These are phyloP conservation scores for Anguilla marmorata DNA, from an alignment of 2,797 vertebrate species.

Conservation along the genomic window DNA sequence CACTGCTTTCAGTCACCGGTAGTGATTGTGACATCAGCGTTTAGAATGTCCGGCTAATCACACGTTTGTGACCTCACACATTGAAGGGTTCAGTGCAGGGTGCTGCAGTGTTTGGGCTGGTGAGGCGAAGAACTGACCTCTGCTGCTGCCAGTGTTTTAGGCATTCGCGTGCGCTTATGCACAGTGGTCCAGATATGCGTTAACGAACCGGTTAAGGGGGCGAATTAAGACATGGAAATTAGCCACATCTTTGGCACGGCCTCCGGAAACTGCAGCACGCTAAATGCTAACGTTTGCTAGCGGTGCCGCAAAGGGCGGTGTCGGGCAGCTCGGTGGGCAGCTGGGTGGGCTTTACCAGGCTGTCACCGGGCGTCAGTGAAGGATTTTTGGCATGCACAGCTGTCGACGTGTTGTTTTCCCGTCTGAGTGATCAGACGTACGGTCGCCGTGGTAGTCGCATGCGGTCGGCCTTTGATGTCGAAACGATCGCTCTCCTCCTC, in stretches of 20 bases:
- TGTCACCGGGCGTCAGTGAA: neutral
- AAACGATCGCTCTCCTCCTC: neutral
- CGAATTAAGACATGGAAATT: neutral
- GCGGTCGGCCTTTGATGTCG: neutral
- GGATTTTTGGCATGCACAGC: neutral
- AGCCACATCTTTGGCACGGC: neutral
- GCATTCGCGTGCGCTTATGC: neutral
- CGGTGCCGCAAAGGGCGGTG: neutral
- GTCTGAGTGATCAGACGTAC: neutral
- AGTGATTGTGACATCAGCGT: too few relatives aligned
- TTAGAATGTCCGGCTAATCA: too few relatives aligned
- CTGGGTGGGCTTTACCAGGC: neutral
- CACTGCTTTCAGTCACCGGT: too few relatives aligned
- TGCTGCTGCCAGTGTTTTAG: neutral
- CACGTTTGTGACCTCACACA: too few relatives aligned
- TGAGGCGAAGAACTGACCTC: neutral
- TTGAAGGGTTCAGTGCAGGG: too few relatives aligned
- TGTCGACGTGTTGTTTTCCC: neutral
- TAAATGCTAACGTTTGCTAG: neutral
- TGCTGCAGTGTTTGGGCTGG: neutral
- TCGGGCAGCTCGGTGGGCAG: neutral
- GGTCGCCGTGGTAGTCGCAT: neutral
- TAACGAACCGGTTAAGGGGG: neutral
- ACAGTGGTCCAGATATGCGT: neutral
- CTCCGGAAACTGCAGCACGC: neutral